Evolutionary conservation across 1,140 invertebrate species (phyloP).

Genomic region (Colletes latitarsis): DNA sequence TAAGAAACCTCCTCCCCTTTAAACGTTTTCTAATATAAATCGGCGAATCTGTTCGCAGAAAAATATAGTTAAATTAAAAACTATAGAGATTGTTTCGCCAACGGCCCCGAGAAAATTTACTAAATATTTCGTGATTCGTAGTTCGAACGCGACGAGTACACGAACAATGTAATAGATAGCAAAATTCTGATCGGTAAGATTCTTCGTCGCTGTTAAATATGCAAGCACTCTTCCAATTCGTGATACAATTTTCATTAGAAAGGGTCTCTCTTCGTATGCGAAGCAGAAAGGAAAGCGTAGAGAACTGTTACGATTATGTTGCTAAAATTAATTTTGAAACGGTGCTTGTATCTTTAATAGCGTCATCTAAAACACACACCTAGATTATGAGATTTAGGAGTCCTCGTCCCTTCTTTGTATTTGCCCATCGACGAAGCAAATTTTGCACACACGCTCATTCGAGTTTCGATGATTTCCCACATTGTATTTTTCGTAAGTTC

Average conservation of each 20-base stretch:
- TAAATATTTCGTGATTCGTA: conserved; percentile 7
- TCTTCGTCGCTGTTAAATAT: background rate
- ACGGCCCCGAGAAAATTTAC: background rate
- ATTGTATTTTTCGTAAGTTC: background rate
- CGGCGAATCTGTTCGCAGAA: conserved; percentile 11
- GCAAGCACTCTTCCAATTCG: background rate
- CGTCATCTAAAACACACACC: background rate
- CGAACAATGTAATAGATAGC: background rate
- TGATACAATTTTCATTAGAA: background rate
- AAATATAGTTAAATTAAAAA: conserved; percentile 9
- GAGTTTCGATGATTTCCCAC: conserved; percentile 5
- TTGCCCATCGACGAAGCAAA: too few relatives aligned
- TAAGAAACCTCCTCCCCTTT: background rate
- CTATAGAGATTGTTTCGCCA: conserved; percentile 3
- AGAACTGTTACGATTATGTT: background rate
- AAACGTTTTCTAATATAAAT: background rate
- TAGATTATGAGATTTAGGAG: background rate
- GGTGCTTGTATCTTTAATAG: background rate
- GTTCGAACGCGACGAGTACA: background rate
- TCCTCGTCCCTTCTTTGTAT: background rate
- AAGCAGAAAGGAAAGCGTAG: background rate
- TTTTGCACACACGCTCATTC: background rate
- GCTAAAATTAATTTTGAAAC: background rate
- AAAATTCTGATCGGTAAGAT: background rate
- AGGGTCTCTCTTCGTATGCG: background rate